Conservation (phyloP, 1,140 invertebrate genomes). For the Rhopalosiphum maidis region DNA sequence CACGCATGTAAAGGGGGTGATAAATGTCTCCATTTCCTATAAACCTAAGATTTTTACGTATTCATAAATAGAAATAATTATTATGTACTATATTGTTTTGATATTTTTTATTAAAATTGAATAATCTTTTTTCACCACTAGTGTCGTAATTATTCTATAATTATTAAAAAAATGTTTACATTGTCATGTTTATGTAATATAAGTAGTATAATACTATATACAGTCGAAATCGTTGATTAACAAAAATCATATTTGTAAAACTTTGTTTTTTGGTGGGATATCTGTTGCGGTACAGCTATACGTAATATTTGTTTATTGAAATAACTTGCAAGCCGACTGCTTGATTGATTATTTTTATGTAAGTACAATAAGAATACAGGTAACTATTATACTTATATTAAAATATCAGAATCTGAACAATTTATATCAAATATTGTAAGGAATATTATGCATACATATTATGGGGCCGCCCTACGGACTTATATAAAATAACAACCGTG, state of each 20-base stretch:
- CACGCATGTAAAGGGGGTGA: neutral
- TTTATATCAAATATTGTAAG: neutral
- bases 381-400: neutral
- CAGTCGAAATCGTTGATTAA: neutral
- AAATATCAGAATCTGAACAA: neutral
- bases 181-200: neutral
- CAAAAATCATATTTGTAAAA: neutral
- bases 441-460: constrained; percentile 38
- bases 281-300: neutral
- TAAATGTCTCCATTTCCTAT: neutral
- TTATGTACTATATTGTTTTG: neutral
- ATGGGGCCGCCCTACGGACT: constrained; percentile 24
- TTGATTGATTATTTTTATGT: neutral
- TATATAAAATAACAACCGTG: constrained; percentile 46
- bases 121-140: neutral
- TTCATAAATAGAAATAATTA: neutral
- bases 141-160: neutral
- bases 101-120: neutral
- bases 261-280: neutral
- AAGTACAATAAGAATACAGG: neutral
- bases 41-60: neutral
- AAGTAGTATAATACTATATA: neutral
- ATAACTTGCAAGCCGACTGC: neutral
- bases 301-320: neutral
- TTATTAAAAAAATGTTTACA: neutral